A percentile compares a stretch with the other conserved stretches of the same genome.
These are phyloP conservation scores for Cerastis leucographa DNA, from an alignment of 2,888 invertebrate genomes.

Conservation along the genomic window DNA sequence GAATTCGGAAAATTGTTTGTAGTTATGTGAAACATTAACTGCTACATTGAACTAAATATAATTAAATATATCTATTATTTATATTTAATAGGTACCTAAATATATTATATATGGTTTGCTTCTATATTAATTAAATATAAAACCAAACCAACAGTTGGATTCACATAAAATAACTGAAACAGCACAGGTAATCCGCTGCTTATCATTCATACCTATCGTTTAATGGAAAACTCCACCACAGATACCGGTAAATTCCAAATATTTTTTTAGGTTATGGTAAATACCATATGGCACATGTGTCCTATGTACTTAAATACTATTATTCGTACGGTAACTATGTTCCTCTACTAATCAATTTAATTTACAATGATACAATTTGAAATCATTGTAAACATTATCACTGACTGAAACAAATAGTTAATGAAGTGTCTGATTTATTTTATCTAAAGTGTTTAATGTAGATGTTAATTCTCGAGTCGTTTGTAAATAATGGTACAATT, in stretches of 20 bases:
- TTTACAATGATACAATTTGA: conserved; percentile 37
- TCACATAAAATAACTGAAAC: no score
- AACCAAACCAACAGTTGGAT: no score
- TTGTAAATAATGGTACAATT: conserved; percentile 31
- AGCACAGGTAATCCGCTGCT: not conserved
- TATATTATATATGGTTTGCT: no score
- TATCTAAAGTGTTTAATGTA: conserved; percentile 30
- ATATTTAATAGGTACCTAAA: no score
- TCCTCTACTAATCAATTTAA: conserved; percentile 42
- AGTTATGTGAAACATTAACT: no score
- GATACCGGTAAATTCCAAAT: no score
- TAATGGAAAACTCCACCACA: conserved; percentile 15
- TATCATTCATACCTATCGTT: not conserved
- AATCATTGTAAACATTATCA: conserved; percentile 34
- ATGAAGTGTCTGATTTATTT: conserved; percentile 26
- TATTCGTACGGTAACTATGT: conserved; percentile 7
- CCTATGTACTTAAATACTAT: not conserved
- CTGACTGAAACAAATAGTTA: conserved; percentile 27
- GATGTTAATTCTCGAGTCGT: conserved; percentile 12
- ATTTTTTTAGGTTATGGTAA: not conserved
- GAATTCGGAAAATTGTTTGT: no score
- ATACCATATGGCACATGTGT: not conserved
- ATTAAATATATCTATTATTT: no score
- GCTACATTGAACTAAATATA: no score
- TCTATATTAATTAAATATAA: not conserved